Evolutionary conservation across 2,113 vertebrate genomes (phyloP).

Genomic region (Oxyruncus cristatus): DNA sequence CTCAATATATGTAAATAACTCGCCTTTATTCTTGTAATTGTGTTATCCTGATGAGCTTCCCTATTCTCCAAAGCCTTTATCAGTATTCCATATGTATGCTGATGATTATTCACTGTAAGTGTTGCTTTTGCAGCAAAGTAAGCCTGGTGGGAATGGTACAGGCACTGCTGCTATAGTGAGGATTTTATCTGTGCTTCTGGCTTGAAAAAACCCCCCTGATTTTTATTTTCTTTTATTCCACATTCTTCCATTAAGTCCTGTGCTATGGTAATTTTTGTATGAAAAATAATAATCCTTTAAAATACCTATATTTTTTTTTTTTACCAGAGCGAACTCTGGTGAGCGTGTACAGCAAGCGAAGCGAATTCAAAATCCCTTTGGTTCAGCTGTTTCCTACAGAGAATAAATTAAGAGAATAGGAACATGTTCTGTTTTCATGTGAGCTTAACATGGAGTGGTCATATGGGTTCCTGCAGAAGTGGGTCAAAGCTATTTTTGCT

Average conservation of each 20-base stretch:
- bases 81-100: not conserved
- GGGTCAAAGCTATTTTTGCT: conserved; percentile 67
- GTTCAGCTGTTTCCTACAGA: conserved; percentile 1
- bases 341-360: not conserved
- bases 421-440: not conserved
- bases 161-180: not conserved
- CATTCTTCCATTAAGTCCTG: not conserved
- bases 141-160: conserved; percentile 6
- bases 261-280: not conserved
- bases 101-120: not conserved
- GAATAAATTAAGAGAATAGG: not conserved
- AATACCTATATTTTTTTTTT: not conserved
- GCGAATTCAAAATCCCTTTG: not conserved
- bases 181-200: not conserved
- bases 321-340: not conserved
- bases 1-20: not conserved
- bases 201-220: not conserved
- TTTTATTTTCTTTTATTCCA: not conserved
- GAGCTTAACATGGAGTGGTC: not conserved
- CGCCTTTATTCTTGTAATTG: not conserved
- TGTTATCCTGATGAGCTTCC: not conserved
- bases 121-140: not conserved
- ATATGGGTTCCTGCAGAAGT: conserved; percentile 38
- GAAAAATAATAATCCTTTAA: not conserved
- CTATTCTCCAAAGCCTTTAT: not conserved